Evolutionary conservation across 1,140 invertebrate species (phyloP), one percentile per base, ranked within the genome.

Genomic region (Rhagoletis pomonella): DNA sequence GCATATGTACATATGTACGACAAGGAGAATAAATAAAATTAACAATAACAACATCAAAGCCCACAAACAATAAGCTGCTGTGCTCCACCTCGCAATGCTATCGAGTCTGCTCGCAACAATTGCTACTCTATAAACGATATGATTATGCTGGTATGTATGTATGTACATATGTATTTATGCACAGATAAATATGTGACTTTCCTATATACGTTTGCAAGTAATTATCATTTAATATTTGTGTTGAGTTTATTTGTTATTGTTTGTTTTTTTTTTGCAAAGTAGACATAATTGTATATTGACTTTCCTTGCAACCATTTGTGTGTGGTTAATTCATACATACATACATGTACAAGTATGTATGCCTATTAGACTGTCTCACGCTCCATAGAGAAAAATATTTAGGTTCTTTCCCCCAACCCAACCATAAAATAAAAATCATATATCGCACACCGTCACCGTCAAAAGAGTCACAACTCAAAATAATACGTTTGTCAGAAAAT

Each of bases 61-160:
- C n/a, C 73, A 81, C 44, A 19, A 14, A 81, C 44, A 29, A 47
- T 39, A 81, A 50, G 42, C 73, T 81, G 47, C 73, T 55, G 29
- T 29, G 29, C 29, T 29, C 9, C 73, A 81, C 73, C 73, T 81
- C 73, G 73, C 44, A 81, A 81, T 81, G 73, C 47, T 81, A 55
- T 42, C 73, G 73, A 47, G 17, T 55, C 1, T 19, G 55, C 1
- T 10, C 47, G 17, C 44, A 67, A 67, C 64, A 55, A 55, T 47
- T 29, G 73, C 9, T 50, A 55, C 29, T 29, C 29, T 29, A 29
- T 55, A 42, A 19, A 17, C 67, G 2, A 73, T 47, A 47, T 47
- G 17, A 58, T 73, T 39, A 67, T 19, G 10, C 7, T 44, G 14
- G 10, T 77, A 77, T 50, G 44, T 77, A 17, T 69, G 2, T 77